Evolutionary conservation across 2,797 vertebrate genomes (phyloP).

Genomic region (Bradypodion pumilum): DNA sequence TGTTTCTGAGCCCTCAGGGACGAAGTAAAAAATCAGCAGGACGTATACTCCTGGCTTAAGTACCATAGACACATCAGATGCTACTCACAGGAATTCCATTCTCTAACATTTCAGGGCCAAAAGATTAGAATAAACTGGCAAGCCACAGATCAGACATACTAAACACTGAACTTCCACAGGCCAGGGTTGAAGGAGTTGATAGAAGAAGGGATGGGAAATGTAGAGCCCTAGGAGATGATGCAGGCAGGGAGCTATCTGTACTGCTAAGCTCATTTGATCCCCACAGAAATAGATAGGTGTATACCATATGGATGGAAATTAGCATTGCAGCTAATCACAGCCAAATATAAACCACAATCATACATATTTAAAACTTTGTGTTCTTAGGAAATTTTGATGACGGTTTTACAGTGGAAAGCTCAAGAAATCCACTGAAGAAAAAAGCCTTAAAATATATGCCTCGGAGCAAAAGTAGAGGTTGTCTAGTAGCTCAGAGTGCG

Average conservation of each 20-base stretch:
- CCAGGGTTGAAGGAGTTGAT: neutral
- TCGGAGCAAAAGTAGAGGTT: no score
- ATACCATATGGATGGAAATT: neutral
- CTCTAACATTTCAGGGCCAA: no score
- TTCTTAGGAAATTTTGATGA: neutral
- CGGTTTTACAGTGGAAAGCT: neutral
- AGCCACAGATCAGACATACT: neutral
- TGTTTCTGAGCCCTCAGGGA: no score
- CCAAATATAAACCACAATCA: neutral
- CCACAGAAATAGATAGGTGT: neutral
- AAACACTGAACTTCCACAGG: neutral
- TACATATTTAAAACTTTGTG: no score
- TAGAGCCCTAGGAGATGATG: neutral
- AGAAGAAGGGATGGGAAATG: neutral
- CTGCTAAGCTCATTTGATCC: neutral
- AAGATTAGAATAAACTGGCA: no score
- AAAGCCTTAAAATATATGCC: neutral
- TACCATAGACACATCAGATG: no score
- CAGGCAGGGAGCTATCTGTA: neutral
- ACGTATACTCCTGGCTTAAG: no score
- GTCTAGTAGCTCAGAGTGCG: no score
- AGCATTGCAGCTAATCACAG: no score
- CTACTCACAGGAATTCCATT: no score
- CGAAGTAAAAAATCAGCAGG: no score
- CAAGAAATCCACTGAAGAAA: neutral